phyloP scores from a whole-genome alignment of 2,113 vertebrate species.

The Hippocampus comes region DNA sequence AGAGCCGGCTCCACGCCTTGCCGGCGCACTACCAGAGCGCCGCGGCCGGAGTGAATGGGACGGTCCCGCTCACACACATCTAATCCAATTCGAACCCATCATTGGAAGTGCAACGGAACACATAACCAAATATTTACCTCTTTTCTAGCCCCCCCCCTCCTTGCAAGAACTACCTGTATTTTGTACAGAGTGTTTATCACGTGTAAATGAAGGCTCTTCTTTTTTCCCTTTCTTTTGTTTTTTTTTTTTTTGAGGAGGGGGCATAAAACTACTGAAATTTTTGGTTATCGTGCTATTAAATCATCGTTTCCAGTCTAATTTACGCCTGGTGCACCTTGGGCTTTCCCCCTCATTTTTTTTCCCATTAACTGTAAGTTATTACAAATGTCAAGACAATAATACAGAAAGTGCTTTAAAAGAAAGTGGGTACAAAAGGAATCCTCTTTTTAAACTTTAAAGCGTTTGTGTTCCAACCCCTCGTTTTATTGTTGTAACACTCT shows the following conservation, averaged over 20 bases:
- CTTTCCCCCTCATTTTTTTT: conserved; percentile 45
- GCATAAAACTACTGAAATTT: conserved; percentile 14
- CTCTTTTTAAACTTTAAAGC: conserved; percentile 71
- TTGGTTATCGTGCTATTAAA: conserved; percentile 75
- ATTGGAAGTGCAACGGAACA: conserved; percentile 72
- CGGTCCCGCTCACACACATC: conserved; percentile 95
- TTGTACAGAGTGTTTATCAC: conserved; percentile 87
- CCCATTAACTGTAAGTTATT: conserved; percentile 66
- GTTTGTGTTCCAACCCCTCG: conserved; percentile 67
- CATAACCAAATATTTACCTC: conserved; percentile 82
- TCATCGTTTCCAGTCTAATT: conserved; percentile 70
- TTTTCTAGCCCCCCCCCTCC: conserved; percentile 66
- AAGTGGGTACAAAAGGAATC: conserved; percentile 63
- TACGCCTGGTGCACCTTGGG: conserved; percentile 71
- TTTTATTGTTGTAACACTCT: conserved; percentile 79
- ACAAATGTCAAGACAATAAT: conserved; percentile 67
- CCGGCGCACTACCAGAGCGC: conserved; percentile 96
- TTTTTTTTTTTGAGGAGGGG: conserved; percentile 41
- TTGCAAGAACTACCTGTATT: conserved; percentile 73
- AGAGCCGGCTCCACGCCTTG: conserved; percentile 90
- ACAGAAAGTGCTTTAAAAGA: conserved; percentile 72
- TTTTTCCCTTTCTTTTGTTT: conserved; percentile 46
- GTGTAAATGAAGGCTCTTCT: conserved; percentile 77
- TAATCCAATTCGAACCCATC: conserved; percentile 63
- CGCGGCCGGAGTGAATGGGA: conserved; percentile 90